Evolutionary conservation across 30 jellyfish, hydroid and myxozoan genomes (phyloP).

Genomic region (Hydractinia echinata): DNA sequence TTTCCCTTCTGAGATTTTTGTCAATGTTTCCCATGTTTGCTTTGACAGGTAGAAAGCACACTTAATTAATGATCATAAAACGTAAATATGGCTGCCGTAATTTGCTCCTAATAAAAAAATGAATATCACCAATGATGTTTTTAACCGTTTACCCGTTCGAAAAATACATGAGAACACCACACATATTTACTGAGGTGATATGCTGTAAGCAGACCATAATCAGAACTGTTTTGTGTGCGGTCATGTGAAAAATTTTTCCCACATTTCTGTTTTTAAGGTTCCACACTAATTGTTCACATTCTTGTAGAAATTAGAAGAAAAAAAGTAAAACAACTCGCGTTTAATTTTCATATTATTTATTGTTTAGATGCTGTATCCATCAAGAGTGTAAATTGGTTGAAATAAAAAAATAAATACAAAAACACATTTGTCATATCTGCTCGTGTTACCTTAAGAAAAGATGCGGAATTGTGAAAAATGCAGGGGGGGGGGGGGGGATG

Average conservation of each 20-base stretch:
- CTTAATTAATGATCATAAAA: no score
- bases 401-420: not conserved
- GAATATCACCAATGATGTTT: slow-evolving; percentile 22
- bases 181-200: slow-evolving; percentile 32
- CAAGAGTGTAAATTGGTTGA: slow-evolving; percentile 1
- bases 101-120: no score
- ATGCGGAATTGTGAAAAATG: no score
- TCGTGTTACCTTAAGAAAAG: no score
- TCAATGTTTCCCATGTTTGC: no score
- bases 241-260: no score
- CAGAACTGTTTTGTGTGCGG: no score
- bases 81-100: no score
- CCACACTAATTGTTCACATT: not conserved
- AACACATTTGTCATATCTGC: not conserved
- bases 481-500: no score
- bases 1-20: slow-evolving; percentile 85
- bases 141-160: slow-evolving; percentile 32
- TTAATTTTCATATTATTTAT: not conserved
- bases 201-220: no score
- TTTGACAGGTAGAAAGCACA: no score
- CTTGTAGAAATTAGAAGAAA: not conserved
- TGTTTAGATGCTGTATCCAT: slow-evolving; percentile 18
- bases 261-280: not conserved
- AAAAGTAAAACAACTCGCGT: not conserved
- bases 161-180: not conserved